Evolutionary conservation across 2,888 invertebrate genomes (phyloP).

Genomic region (Brachyptera putata): DNA sequence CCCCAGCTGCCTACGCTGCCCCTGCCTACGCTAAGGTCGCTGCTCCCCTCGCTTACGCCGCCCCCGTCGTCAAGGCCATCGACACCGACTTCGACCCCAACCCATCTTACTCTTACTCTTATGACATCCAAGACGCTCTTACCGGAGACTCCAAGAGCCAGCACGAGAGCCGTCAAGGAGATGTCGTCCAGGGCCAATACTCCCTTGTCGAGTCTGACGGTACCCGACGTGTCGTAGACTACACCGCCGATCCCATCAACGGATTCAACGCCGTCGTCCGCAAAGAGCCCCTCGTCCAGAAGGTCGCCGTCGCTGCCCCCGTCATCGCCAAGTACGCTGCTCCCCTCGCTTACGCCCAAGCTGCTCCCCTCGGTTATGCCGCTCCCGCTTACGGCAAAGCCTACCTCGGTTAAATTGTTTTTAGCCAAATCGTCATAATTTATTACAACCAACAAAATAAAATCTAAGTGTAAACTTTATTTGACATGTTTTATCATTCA

Average conservation of each 20-base stretch:
- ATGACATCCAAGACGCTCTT: slow-evolving; percentile 19
- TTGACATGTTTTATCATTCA: background rate
- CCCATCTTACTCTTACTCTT: slow-evolving; percentile 17
- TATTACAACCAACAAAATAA: slow-evolving; percentile 15
- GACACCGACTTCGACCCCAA: slow-evolving; percentile 21
- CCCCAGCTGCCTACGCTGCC: slow-evolving; percentile 7
- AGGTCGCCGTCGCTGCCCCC: slow-evolving; percentile 14
- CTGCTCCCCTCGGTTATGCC: slow-evolving; percentile 8
- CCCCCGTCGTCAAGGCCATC: slow-evolving; percentile 8
- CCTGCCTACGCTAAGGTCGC: slow-evolving; percentile 12
- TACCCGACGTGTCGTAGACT: slow-evolving; percentile 20
- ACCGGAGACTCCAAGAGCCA: slow-evolving; percentile 22
- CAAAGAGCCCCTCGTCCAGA: slow-evolving; percentile 10
- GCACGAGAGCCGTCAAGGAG: slow-evolving; percentile 21
- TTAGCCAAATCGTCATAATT: slow-evolving; percentile 11
- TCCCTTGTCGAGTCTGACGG: slow-evolving; percentile 23
- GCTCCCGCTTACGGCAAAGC: slow-evolving; percentile 13
- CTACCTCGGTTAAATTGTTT: slow-evolving; percentile 17
- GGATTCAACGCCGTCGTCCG: slow-evolving; percentile 26
- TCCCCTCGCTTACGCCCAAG: slow-evolving; percentile 14
- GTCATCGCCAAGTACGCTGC: slow-evolving; percentile 22
- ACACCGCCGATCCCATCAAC: slow-evolving; percentile 24
- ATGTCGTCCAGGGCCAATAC: slow-evolving; percentile 23
- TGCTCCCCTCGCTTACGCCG: slow-evolving; percentile 10
- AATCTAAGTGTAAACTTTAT: slow-evolving; percentile 5